These are phyloP conservation scores for Cnemophilus loriae DNA, from an alignment of 2,113 vertebrate species.

Conservation along the genomic window DNA sequence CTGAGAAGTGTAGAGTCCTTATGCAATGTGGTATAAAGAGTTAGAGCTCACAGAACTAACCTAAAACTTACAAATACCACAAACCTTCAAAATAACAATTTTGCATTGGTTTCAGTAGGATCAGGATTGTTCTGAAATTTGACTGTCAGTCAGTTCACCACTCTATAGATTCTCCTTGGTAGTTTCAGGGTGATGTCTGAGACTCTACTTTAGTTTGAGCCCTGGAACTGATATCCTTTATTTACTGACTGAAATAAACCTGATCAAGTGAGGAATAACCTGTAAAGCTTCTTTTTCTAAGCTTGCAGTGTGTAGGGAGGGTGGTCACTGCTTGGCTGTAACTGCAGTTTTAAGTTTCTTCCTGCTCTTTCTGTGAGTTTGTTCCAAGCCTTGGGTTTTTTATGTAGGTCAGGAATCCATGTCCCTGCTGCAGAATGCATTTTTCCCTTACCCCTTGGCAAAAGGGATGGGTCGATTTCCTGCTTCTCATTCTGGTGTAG, in stretches of 20 bases:
- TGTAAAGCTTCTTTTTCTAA: neutral
- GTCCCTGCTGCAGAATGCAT: neutral
- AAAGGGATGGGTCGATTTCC: neutral
- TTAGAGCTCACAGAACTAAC: neutral
- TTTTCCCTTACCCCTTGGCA: neutral
- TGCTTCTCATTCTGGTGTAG: neutral
- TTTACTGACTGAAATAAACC: neutral
- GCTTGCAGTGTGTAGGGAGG: neutral
- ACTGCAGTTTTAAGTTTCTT: neutral
- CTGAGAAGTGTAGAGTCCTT: neutral
- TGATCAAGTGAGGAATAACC: neutral
- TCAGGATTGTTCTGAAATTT: neutral
- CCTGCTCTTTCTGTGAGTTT: neutral
- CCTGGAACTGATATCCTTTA: neutral
- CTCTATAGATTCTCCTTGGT: neutral
- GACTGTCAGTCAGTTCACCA: rapidly evolving
- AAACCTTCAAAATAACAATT: neutral
- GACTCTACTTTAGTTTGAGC: neutral
- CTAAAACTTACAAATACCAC: neutral
- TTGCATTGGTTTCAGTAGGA: neutral
- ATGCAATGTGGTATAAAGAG: neutral
- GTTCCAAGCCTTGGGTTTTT: neutral
- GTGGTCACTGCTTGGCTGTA: neutral
- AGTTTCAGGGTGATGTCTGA: neutral
- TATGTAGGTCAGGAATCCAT: neutral